These are phyloP conservation scores for Rhorus exstirpatorius DNA, from an alignment of 2,888 invertebrate species.

Conservation along the genomic window DNA sequence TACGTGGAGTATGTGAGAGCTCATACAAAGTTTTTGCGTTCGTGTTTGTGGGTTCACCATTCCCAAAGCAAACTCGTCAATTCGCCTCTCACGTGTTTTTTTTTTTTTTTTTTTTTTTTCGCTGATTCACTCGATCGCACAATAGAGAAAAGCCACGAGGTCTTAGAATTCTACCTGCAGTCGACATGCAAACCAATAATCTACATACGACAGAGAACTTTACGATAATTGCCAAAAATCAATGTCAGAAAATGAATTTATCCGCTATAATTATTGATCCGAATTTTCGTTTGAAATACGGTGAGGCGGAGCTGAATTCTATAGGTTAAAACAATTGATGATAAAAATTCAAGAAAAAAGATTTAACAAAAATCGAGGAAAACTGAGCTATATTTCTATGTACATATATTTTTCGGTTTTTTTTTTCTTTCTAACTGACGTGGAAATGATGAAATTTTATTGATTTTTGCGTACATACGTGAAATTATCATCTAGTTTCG, in stretches of 20 bases:
- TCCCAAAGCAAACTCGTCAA: constrained; percentile 57
- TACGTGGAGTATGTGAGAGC: constrained; percentile 27
- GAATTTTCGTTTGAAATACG: neutral
- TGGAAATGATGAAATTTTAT: constrained; percentile 46
- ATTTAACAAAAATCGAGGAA: neutral
- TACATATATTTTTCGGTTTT: neutral
- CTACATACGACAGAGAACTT: too few species aligned
- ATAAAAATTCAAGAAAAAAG: neutral
- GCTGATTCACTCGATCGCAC: constrained; percentile 52
- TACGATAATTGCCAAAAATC: constrained; percentile 8
- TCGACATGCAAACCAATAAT: too few species aligned
- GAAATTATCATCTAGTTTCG: constrained; percentile 85
- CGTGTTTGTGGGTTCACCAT: constrained; percentile 32
- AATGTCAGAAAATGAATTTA: constrained; percentile 13
- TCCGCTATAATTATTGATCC: neutral
- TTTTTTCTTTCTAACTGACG: constrained; percentile 7
- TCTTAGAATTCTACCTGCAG: constrained; percentile 8
- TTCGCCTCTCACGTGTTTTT: constrained; percentile 63
- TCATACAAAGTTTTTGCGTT: constrained; percentile 6
- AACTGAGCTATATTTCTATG: too few species aligned
- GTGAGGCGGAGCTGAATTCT: neutral
- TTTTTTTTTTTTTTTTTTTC: constrained; percentile 41
- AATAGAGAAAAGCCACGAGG: constrained; percentile 20
- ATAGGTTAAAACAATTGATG: neutral
- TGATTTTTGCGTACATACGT: constrained; percentile 47